Conservation (phyloP, 1,140 invertebrate species). For the Babylonia areolata region DNA sequence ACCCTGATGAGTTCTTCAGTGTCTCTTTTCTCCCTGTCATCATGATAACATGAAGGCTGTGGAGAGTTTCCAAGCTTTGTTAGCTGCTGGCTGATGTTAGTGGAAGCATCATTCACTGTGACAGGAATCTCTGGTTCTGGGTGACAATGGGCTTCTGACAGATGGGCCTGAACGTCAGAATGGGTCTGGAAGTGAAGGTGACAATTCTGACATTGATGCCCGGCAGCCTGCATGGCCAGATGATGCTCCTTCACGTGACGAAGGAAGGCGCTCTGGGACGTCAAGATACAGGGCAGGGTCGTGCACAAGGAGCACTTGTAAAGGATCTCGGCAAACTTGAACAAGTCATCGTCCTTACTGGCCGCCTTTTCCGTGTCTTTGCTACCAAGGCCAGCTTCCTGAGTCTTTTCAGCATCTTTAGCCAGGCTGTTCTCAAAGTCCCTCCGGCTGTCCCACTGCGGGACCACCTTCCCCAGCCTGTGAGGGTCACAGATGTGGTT, state of each 20-base stretch:
- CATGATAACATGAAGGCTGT: neutral
- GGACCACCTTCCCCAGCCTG: neutral
- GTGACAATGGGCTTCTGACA: conserved; percentile 32
- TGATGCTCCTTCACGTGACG: conserved; percentile 62
- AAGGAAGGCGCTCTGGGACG: conserved; percentile 62
- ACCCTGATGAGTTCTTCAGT: neutral
- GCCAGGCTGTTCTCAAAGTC: neutral
- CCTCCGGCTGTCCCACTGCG: neutral
- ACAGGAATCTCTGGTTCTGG: neutral
- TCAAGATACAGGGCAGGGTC: conserved; percentile 64
- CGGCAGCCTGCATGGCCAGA: conserved; percentile 43
- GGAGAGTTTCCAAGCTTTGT: neutral
- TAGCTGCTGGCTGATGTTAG: neutral
- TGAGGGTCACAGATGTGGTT: neutral
- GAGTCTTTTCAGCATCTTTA: neutral
- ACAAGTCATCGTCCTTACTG: conserved; percentile 50
- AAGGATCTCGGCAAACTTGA: conserved; percentile 67
- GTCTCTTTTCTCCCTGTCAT: neutral
- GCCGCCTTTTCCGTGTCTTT: neutral
- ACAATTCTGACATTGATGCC: conserved; percentile 53
- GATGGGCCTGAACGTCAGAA: conserved; percentile 61
- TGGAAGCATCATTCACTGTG: neutral
- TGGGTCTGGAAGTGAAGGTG: conserved; percentile 61
- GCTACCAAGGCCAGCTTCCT: too few relatives aligned
- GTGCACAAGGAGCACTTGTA: conserved; percentile 70